Evolutionary conservation across 1,140 invertebrate species (phyloP).

Genomic region (Wasmannia auropunctata): DNA sequence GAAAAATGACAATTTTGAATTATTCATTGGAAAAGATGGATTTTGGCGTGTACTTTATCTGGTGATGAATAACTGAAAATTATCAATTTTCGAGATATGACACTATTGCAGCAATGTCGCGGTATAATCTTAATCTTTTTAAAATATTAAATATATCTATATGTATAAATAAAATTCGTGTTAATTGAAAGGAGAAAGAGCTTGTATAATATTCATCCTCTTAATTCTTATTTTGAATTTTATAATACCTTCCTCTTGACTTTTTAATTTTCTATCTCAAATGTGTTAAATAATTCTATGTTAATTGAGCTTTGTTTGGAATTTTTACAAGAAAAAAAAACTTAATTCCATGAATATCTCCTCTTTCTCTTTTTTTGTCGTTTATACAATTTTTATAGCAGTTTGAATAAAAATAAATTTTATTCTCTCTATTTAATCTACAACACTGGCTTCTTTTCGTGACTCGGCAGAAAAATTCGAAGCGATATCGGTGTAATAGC

Average conservation of each 20-base stretch:
- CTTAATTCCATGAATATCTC: not conserved
- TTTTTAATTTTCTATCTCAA: not conserved
- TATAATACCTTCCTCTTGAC: not conserved
- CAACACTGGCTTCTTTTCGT: not conserved
- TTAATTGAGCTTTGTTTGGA: not conserved
- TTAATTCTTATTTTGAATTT: not conserved
- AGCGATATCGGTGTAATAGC: slow-evolving; percentile 45
- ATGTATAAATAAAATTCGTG: not conserved
- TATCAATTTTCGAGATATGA: too few species aligned
- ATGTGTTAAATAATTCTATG: too few species aligned
- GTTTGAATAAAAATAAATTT: not conserved
- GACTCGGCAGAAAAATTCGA: slow-evolving; percentile 5
- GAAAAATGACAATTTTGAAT: too few species aligned
- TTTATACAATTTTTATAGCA: not conserved
- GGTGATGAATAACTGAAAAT: too few species aligned
- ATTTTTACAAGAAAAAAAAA: not conserved
- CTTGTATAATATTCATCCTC: not conserved
- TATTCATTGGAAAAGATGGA: too few species aligned
- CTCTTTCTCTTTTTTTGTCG: not conserved
- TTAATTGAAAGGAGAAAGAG: not conserved
- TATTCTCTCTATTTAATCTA: slow-evolving; percentile 1
- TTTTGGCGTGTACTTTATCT: too few species aligned
- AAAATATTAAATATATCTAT: not conserved
- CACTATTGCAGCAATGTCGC: too few species aligned
- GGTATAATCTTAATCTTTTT: too few species aligned